Percentiles rank a stretch among this genome's conserved stretches.
These are phyloP conservation scores for Tachypleus tridentatus DNA, from an alignment of 1,140 invertebrate genomes.

Conservation along the genomic window DNA sequence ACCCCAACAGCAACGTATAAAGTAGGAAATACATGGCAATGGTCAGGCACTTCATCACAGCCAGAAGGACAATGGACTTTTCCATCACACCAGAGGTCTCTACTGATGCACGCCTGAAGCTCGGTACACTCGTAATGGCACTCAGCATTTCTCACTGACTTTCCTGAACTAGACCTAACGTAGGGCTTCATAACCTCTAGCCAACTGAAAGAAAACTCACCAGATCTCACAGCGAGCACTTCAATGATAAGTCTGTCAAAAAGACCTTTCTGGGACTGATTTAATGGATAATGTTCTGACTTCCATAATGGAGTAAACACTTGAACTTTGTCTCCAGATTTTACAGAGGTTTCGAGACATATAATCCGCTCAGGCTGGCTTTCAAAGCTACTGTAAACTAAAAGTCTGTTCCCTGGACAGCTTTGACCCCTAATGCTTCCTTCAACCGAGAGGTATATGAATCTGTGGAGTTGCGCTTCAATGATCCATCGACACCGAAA, in stretches of 20 bases:
- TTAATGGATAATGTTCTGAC: too few relatives aligned
- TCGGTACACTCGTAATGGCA: conserved; percentile 71
- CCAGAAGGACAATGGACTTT: conserved; percentile 70
- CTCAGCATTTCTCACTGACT: conserved; percentile 38
- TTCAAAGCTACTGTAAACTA: too few relatives aligned
- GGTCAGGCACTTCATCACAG: conserved; percentile 62
- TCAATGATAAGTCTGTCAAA: conserved; percentile 50
- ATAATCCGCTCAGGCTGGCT: too few relatives aligned
- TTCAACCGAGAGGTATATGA: conserved; percentile 16
- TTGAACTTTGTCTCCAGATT: too few relatives aligned
- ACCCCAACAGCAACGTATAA: conserved; percentile 15
- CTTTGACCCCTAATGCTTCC: conserved; percentile 62
- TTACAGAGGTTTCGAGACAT: too few relatives aligned
- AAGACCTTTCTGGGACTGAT: too few relatives aligned
- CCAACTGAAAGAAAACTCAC: conserved; percentile 62
- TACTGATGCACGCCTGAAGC: conserved; percentile 72
- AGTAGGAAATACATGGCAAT: conserved; percentile 34
- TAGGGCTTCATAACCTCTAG: conserved; percentile 54
- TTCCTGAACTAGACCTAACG: conserved; percentile 31
- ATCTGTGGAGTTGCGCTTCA: conserved; percentile 21
- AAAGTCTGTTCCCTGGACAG: conserved; percentile 19
- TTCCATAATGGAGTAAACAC: too few relatives aligned
- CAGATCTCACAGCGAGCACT: conserved; percentile 55
- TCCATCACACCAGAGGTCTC: conserved; percentile 76
- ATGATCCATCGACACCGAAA: conserved; percentile 22